Evolutionary conservation across 1,140 invertebrate species (phyloP).

Genomic region (Dendrolimus kikuchii): DNA sequence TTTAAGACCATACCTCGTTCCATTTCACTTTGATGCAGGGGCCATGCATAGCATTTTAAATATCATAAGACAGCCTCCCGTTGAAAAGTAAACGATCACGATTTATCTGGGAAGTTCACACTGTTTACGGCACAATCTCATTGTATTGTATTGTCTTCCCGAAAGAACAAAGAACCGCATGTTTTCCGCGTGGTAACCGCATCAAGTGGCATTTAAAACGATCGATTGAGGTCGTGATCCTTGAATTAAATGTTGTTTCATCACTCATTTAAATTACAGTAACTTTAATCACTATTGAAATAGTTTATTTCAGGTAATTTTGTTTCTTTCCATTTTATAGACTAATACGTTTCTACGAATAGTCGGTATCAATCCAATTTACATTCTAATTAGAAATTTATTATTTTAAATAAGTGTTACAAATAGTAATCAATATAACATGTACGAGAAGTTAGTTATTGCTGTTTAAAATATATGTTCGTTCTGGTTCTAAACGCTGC

Average conservation of each 20-base stretch:
- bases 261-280: conserved; percentile 20
- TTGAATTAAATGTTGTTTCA: conserved; percentile 20
- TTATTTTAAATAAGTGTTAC: too few species aligned
- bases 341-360: too few species aligned
- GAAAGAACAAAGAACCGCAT: conserved; percentile 38
- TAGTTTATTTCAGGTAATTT: background rate
- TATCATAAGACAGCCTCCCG: conserved; percentile 2
- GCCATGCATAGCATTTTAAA: conserved; percentile 7
- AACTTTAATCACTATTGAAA: conserved; percentile 16
- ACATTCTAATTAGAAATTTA: too few species aligned
- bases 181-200: conserved; percentile 54
- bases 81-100: conserved; percentile 9
- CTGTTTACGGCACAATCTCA: conserved; percentile 36
- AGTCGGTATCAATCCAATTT: too few species aligned
- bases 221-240: conserved; percentile 52
- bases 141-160: conserved; percentile 38
- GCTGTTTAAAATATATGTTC: conserved; percentile 27
- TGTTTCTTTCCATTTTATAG: too few species aligned
- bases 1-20: background rate
- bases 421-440: too few species aligned
- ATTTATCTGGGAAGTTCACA: conserved; percentile 28
- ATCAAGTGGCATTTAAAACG: conserved; percentile 62
- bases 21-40: background rate
- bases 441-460: too few species aligned
- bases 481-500: conserved; percentile 47